Base-by-base conservation (phyloP, 2,888 invertebrate species). In the Acronicta leporina region DNA sequence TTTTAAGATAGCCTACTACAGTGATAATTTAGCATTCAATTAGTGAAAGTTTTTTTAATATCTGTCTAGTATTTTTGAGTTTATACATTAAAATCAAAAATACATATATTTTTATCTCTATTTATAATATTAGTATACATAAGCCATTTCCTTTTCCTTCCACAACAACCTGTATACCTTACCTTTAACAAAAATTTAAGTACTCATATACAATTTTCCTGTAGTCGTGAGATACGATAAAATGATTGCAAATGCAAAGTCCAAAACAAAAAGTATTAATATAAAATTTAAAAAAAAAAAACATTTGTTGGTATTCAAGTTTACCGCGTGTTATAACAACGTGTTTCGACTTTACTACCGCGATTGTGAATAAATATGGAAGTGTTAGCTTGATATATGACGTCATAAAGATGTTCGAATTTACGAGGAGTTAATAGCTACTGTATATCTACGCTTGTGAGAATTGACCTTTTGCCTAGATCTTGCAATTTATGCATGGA, bases 351-450 rank as follows among this genome's bases (percentile, higher is more conserved):
- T 42, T 51, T 38, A 57, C 47, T 41, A 52, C 48, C 54, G 55
- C 51, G 53, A 35, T 35, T 55, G 54, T 65, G 47, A 56, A 64
- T 60, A 59, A 40, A 30, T 46, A 11, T n/a, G 38, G n/a, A 13
- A n/a, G 38, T 33, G 33, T 38, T 35, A 46, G 49, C 16, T 65
- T 69, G 35, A 63, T 68, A 65, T 50, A 46, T 70, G 55, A 65
- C 50, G 52, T 52, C 52, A 62, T 47, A 40, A 55, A 64, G 20
- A 35, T 11, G 33, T 27, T 14, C 25, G 11, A 1, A 45, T 25
- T 53, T 53, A 52, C 15, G 46, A 38, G 57, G 48, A 15, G 48
- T 44, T 64, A 15, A 48, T 59, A 30, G 33, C 40, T 54, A 27
- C 42, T 43, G 16, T 33, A 50, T 55, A n/a, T n/a, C n/a, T n/a